Percentiles rank a stretch among this genome's conserved stretches.
These are phyloP conservation scores for Saccostrea cuccullata DNA, from an alignment of 1,140 invertebrate genomes.

Conservation along the genomic window DNA sequence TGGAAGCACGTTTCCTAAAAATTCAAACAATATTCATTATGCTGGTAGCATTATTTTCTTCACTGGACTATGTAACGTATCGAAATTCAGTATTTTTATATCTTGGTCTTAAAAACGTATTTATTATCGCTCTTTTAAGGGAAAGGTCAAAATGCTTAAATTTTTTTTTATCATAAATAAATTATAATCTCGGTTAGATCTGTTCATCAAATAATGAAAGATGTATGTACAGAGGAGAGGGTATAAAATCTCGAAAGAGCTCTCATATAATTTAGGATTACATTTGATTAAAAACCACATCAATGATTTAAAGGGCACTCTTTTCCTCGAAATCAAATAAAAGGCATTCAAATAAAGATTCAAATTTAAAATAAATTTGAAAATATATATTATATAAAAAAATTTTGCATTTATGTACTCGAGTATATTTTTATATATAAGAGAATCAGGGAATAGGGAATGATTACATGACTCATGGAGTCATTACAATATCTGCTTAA, in stretches of 20 bases:
- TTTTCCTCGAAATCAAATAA: too few species aligned
- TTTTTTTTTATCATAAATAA: background rate
- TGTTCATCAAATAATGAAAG: background rate
- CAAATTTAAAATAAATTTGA: background rate
- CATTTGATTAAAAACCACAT: too few species aligned
- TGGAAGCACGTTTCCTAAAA: background rate
- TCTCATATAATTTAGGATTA: too few species aligned
- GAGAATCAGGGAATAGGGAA: too few species aligned
- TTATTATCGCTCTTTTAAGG: background rate
- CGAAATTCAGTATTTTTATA: background rate
- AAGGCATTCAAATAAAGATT: background rate
- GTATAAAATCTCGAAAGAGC: too few species aligned
- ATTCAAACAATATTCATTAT: slow-evolving; percentile 1
- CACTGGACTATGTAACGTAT: background rate
- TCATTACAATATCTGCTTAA: too few species aligned
- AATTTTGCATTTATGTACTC: too few species aligned
- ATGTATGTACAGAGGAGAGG: too few species aligned
- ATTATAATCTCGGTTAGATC: background rate
- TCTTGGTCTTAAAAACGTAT: background rate
- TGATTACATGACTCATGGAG: too few species aligned
- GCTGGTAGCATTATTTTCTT: background rate
- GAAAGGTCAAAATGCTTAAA: background rate
- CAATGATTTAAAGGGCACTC: too few species aligned
- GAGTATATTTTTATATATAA: too few species aligned
- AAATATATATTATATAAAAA: background rate